Conservation (phyloP, 2,888 invertebrate genomes). For the Synanthedon andrenaeformis region DNA sequence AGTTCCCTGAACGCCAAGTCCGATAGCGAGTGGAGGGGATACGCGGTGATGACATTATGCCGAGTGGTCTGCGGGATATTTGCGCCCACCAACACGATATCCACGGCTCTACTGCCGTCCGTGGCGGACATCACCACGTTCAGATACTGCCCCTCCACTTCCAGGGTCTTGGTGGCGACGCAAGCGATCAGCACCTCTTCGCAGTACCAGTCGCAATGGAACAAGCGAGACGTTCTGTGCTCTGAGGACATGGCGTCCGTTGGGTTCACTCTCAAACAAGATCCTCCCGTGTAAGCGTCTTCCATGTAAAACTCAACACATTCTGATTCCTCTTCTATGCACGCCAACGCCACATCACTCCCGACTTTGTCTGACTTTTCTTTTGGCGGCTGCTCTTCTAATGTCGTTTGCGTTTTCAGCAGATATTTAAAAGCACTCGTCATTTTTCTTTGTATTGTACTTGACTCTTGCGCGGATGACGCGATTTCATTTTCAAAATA, state of each 20-base stretch:
- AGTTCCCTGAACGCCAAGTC: conserved; percentile 18
- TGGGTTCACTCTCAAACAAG: conserved; percentile 55
- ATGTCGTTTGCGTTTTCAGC: conserved; percentile 3
- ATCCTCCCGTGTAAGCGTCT: conserved; percentile 66
- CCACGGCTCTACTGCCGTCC: conserved; percentile 8
- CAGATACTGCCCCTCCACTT: conserved; percentile 25
- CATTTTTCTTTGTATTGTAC: conserved; percentile 13
- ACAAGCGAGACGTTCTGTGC: conserved; percentile 30
- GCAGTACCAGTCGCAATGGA: conserved; percentile 44
- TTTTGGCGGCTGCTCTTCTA: neutral
- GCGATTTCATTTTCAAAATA: neutral
- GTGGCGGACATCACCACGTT: conserved; percentile 26
- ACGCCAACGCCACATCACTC: conserved; percentile 17
- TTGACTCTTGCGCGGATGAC: conserved; percentile 1
- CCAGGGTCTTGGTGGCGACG: conserved; percentile 41
- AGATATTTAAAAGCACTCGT: conserved; percentile 15
- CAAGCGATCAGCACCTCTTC: conserved; percentile 32
- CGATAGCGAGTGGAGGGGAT: conserved; percentile 13
- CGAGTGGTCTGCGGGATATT: conserved; percentile 5
- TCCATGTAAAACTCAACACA: conserved; percentile 42
- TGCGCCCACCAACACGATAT: conserved; percentile 27
- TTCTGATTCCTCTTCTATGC: conserved; percentile 27
- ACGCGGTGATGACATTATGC: conserved; percentile 1
- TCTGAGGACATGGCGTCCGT: conserved; percentile 14
- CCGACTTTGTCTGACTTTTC: conserved; percentile 10